Evolutionary conservation across 2,888 invertebrate genomes (phyloP), one percentile per base, ranked within the genome.

Genomic region (Incurvaria masculella): DNA sequence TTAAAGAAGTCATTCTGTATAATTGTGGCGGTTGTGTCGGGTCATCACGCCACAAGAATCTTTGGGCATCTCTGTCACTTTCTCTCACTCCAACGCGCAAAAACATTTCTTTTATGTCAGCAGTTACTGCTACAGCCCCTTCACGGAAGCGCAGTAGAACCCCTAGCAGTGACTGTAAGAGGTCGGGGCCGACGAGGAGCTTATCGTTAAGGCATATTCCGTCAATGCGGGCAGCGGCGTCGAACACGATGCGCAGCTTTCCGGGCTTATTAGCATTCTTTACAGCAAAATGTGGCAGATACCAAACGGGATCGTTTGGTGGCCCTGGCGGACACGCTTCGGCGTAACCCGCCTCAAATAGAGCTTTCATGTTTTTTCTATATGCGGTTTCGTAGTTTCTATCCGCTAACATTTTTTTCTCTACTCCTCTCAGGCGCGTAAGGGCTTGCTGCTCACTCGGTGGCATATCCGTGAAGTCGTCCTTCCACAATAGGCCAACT

Each of bases 121-220:
- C 56, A 1, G 47, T 50, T 1, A 55, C 38, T 42, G 52, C 57
- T 1, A 55, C 21, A 38, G 14, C 26, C 11, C 55, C 21, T 45
- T 54, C 51, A 2, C 55, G 20, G 39, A 57, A 57, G 6, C 57
- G 45, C 10, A 54, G 27, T 53, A 57, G 52, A 1, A 56, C 54
- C 38, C 45, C 45, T 5, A 26, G 40, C 33, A 33, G 33, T 11
- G 33, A n/a, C 11, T 51, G 49, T 4, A 57, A 45, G 1, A 58
- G 23, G 45, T 59, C 57, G 1, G 59, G 55, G 2, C 60, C 56
- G 2, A 49, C 23, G 4, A 56, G 38, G 11, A 52, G 42, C 14
- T 38, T 26, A 26, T 47, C 48, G 43, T 52, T 52, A n/a, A 52
- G 42, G 14, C 49, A 11, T n/a, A n/a, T 33, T 33, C 33, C 33